Evolutionary conservation across 2,888 invertebrate genomes (phyloP).

Genomic region (Eristalis intricaria): DNA sequence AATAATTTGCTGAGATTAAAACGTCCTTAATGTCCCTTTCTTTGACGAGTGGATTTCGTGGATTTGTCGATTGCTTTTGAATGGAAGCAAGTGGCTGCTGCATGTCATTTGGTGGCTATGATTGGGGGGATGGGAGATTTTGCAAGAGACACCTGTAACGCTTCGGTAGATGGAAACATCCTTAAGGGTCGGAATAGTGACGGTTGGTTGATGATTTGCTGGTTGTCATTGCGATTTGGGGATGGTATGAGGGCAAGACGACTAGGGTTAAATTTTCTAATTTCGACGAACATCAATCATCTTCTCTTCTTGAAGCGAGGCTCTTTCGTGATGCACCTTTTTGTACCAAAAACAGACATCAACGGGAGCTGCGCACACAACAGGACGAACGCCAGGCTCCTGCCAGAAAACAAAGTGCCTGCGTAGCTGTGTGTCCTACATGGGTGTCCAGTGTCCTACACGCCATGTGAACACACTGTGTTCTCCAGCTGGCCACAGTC

Average conservation of each 20-base stretch:
- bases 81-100: slow-evolving; percentile 8
- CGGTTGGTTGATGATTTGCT: neutral
- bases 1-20: slow-evolving; percentile 14
- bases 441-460: too few species aligned
- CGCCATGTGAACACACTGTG: too few species aligned
- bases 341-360: too few species aligned
- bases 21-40: slow-evolving; percentile 1
- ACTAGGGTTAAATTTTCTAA: too few species aligned
- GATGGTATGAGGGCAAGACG: neutral
- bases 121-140: neutral
- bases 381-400: too few species aligned
- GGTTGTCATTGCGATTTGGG: neutral
- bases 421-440: too few species aligned
- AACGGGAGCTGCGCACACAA: too few species aligned
- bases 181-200: neutral
- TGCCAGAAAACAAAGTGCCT: too few species aligned
- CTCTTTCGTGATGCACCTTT: too few species aligned
- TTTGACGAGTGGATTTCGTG: neutral
- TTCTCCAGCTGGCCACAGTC: too few species aligned
- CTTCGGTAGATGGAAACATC: slow-evolving; percentile 21
- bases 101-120: neutral
- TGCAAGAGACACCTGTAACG: slow-evolving; percentile 35
- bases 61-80: slow-evolving; percentile 1
- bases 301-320: too few species aligned
- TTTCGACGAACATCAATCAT: too few species aligned